Evolutionary conservation across 1,140 invertebrate genomes (phyloP).

Genomic region (Micrasema minimum): DNA sequence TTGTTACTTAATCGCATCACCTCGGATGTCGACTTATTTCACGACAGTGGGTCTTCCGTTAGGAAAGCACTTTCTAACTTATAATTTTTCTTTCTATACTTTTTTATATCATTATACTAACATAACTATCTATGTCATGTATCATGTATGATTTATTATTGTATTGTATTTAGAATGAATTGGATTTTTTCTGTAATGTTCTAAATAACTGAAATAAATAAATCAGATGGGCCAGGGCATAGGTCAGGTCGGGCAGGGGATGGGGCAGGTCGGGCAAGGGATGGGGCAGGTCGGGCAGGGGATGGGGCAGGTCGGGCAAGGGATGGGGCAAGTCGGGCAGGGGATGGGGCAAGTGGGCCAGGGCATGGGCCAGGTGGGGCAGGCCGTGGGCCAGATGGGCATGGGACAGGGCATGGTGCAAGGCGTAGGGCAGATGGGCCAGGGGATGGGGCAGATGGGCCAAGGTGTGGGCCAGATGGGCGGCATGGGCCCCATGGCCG

Average conservation of each 20-base stretch:
- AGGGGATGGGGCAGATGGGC: slow-evolving; percentile 62
- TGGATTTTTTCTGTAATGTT: too few species aligned
- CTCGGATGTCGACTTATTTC: too few species aligned
- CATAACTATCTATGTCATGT: too few species aligned
- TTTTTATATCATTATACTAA: too few species aligned
- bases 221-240: slow-evolving; percentile 59
- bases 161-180: too few species aligned
- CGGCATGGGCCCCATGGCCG: slow-evolving; percentile 63
- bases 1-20: too few species aligned
- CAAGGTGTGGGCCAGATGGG: slow-evolving; percentile 54
- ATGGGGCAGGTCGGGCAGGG: slow-evolving; percentile 63
- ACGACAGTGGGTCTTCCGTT: too few species aligned
- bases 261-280: slow-evolving; percentile 54
- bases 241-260: slow-evolving; percentile 60
- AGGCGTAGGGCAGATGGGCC: slow-evolving; percentile 62
- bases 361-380: slow-evolving; percentile 48
- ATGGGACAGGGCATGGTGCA: slow-evolving; percentile 59
- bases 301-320: slow-evolving; percentile 60
- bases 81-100: too few species aligned
- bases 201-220: slow-evolving; percentile 62
- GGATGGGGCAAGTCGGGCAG: slow-evolving; percentile 61
- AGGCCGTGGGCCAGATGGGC: slow-evolving; percentile 62
- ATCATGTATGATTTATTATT: too few species aligned
- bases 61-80: too few species aligned
- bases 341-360: slow-evolving; percentile 62